A percentile compares a stretch with the other conserved stretches of the same genome.
Evolutionary conservation across 2,888 invertebrate species (phyloP).

Genomic region (Diarsia mendica): DNA sequence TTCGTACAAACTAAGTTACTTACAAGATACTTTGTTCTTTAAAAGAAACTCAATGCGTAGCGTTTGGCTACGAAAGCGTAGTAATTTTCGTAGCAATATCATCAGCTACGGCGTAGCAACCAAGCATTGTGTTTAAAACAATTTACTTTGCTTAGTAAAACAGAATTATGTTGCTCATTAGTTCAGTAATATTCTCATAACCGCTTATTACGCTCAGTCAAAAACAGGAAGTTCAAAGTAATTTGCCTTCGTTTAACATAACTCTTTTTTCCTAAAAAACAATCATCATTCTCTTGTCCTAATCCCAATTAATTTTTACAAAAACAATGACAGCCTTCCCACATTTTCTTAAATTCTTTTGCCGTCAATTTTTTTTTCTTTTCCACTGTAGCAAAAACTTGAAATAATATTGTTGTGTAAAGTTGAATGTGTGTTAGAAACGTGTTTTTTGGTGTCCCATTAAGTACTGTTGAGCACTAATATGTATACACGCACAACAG

Average conservation of each 20-base stretch:
- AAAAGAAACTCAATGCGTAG: not conserved
- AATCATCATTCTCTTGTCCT: no score
- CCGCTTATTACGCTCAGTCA: not conserved
- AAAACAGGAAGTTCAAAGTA: not conserved
- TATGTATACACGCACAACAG: not conserved
- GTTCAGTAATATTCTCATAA: not conserved
- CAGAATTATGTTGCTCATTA: not conserved
- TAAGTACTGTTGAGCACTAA: not conserved
- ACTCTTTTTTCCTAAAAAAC: not conserved
- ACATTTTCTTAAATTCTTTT: no score
- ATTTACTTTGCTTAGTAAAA: not conserved
- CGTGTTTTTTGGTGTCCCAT: not conserved
- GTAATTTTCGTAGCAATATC: not conserved
- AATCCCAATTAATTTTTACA: no score
- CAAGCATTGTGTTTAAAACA: not conserved
- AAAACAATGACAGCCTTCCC: no score
- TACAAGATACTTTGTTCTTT: not conserved
- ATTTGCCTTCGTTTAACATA: not conserved
- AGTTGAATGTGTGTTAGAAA: not conserved
- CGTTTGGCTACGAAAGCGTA: slow-evolving; percentile 5
- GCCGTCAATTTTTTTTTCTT: not conserved
- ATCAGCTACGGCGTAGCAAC: slow-evolving; percentile 24
- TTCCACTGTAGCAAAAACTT: not conserved
- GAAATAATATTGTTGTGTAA: not conserved
- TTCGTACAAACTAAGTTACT: not conserved